Conservation (phyloP, 2,797 vertebrate species). For the Todus mexicanus region DNA sequence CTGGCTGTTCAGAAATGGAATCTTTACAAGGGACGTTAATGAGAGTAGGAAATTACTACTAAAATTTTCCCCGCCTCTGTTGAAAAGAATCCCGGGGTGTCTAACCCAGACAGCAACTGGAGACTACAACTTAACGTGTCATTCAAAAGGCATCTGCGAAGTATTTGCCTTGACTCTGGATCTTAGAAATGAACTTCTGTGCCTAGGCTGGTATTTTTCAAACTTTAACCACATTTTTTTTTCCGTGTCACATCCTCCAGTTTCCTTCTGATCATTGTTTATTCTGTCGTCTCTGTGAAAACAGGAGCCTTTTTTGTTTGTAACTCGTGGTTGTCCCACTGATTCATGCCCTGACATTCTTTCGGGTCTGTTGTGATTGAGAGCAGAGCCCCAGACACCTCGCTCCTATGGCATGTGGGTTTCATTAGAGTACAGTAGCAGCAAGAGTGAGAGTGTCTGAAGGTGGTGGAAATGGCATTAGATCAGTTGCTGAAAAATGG, state of each 20-base stretch:
- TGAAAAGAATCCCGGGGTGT: slow-evolving; percentile 50
- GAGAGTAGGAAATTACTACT: slow-evolving; percentile 50
- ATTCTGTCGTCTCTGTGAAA: slow-evolving; percentile 44
- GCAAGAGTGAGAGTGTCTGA: slow-evolving; percentile 50
- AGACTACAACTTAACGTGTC: slow-evolving; percentile 47
- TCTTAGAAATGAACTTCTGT: slow-evolving; percentile 55
- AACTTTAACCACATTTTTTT: slow-evolving; percentile 52
- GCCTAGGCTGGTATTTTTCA: slow-evolving; percentile 65
- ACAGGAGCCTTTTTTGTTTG: slow-evolving; percentile 58
- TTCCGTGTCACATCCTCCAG: slow-evolving; percentile 42
- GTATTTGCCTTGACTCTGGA: slow-evolving; percentile 55
- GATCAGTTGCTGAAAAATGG: slow-evolving; percentile 37
- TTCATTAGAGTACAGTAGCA: slow-evolving; percentile 37
- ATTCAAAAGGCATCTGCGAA: slow-evolving; percentile 58
- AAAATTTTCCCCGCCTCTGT: slow-evolving; percentile 47
- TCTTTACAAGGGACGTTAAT: slow-evolving; percentile 1
- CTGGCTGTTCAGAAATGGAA: not conserved
- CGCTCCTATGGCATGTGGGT: slow-evolving; percentile 21
- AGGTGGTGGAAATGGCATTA: slow-evolving; percentile 57
- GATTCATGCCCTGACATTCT: slow-evolving; percentile 58
- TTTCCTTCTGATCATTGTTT: slow-evolving; percentile 63
- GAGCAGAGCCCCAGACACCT: slow-evolving; percentile 35
- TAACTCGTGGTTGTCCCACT: slow-evolving; percentile 1
- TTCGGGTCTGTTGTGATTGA: not conserved
- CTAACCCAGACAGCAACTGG: slow-evolving; percentile 58